Evolutionary conservation across 2,113 vertebrate species (phyloP).

Genomic region (Cardinalis cardinalis): DNA sequence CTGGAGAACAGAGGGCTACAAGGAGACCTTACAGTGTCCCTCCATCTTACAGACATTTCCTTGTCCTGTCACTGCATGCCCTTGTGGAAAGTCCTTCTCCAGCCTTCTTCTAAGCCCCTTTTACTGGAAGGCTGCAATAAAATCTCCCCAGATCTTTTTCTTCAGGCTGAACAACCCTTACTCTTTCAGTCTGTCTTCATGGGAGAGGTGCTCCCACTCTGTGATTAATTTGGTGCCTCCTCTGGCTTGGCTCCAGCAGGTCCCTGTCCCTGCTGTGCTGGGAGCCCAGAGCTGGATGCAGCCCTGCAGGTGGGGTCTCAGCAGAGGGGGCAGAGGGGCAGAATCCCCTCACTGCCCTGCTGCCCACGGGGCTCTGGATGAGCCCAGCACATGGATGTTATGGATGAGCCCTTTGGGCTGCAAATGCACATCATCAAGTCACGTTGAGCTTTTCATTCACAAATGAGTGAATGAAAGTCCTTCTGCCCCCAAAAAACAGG

Average conservation of each 20-base stretch:
- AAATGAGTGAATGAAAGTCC: no score
- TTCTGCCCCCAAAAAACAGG: neutral
- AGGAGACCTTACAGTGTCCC: neutral
- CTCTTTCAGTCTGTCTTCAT: accelerated
- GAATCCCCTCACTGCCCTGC: neutral
- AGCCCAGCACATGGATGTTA: neutral
- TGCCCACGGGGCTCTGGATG: neutral
- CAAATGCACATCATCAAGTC: no score
- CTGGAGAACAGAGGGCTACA: neutral
- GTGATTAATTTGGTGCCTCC: no score
- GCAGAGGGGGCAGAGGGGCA: neutral
- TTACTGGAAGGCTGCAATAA: neutral
- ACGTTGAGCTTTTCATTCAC: neutral
- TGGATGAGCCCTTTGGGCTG: neutral
- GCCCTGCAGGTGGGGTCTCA: neutral
- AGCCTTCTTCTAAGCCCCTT: neutral
- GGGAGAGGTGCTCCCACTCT: accelerated
- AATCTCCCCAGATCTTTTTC: neutral
- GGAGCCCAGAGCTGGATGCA: neutral
- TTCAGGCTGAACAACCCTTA: accelerated
- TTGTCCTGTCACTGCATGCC: accelerated
- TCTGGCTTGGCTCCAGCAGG: neutral
- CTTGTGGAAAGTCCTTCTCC: neutral
- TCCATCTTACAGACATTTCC: neutral
- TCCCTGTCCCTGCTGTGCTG: neutral